These are phyloP conservation scores for Bubo blakistoni DNA, from an alignment of 2,113 vertebrate species.

Conservation along the genomic window DNA sequence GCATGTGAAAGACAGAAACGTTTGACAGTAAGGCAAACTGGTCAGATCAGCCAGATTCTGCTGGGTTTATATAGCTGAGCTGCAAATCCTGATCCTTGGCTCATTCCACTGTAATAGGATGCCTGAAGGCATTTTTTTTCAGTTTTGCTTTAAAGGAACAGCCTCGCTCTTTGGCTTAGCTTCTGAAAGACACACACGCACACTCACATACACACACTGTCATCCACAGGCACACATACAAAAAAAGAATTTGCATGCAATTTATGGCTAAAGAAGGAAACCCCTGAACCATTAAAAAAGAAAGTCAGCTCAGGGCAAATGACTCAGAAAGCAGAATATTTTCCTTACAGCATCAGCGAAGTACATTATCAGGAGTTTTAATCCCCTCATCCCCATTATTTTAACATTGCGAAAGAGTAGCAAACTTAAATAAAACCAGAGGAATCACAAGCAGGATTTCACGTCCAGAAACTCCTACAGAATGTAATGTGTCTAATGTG, in stretches of 20 bases:
- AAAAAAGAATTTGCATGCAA: conserved; percentile 69
- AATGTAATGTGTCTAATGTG: background rate
- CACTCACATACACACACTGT: conserved; percentile 8
- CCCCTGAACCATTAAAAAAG: background rate
- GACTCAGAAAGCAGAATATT: conserved; percentile 61
- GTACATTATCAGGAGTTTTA: background rate
- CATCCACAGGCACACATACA: conserved; percentile 23
- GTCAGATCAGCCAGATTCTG: conserved; percentile 64
- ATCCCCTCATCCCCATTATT: background rate
- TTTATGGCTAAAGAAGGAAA: conserved; percentile 75
- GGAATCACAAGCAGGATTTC: background rate
- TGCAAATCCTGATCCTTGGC: conserved; percentile 61
- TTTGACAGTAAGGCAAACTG: conserved; percentile 67
- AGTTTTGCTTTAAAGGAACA: conserved; percentile 80
- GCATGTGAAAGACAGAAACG: background rate
- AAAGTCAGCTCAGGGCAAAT: conserved; percentile 48
- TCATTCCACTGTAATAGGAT: conserved; percentile 78
- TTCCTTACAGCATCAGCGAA: conserved; percentile 28
- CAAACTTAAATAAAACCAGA: background rate
- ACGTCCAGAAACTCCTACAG: background rate
- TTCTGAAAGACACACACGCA: conserved; percentile 48
- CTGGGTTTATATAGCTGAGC: conserved; percentile 77
- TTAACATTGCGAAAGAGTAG: background rate
- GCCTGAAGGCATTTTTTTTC: conserved; percentile 74
- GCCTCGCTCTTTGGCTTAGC: conserved; percentile 66